Base-by-base conservation (phyloP, 64 coral and sea anemone species). In the Hydrozoanthus tunicans region DNA sequence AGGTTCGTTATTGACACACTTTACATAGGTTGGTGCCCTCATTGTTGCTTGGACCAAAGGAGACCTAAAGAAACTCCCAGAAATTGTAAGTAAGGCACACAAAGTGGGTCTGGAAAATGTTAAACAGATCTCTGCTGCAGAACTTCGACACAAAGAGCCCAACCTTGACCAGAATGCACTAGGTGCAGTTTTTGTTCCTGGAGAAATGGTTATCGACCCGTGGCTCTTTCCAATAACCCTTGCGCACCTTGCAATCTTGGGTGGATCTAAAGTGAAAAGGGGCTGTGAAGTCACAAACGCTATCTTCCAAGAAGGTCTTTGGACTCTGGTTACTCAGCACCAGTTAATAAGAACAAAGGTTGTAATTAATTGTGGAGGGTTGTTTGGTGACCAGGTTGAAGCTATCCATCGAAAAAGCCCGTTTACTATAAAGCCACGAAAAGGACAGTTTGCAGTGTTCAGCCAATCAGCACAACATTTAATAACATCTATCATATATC, bases 301-400 rank as follows among this genome's bases (percentile, higher is more conserved):
- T 17, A 64, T n/a, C 3, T 81, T 70, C 32, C 77, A 82, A 26
- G 74, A 57, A 27, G 91, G 79, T 32, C 11, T 79, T 15, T 95
- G 93, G 93, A 77, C 86, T 7, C 68, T 95, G 59, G 82, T 70
- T 62, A 89, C 93, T 7, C n/a, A 53, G 13, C 17, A 92, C 53
- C 68, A 83, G 54, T 68, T 10, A 62, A 83, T 95, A 51, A 85
- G 53, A 59, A 65, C 93, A 7, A 92, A 91, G 73, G 27, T 86
- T 74, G 93, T 95, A 7, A 88, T 95, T 62, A 95, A 95, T 69
- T 95, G 93, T 83, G 93, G 67, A 58, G 93, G 93, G 5, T 95
- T 95, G 62, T 95, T 82, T 89, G 93, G 93, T 25, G 93, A 95
- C 74, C 56, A 76, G 10, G 53, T 95, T 77, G 93, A 95, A 64